Evolutionary conservation across 2,888 invertebrate genomes (phyloP).

Genomic region (Sepioteuthis lessoniana): DNA sequence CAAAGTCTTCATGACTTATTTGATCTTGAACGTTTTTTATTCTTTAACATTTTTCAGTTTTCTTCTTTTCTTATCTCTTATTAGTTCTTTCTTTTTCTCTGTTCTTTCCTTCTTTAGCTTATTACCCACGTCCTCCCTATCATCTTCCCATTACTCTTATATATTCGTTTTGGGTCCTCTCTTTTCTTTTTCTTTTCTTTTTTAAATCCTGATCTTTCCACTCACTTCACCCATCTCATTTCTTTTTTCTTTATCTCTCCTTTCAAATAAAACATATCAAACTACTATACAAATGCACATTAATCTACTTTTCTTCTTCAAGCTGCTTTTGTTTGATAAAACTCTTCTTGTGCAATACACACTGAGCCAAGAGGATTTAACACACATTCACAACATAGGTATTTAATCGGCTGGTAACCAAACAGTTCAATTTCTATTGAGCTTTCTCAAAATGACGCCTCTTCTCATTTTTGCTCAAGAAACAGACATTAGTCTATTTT

Average conservation of each 20-base stretch:
- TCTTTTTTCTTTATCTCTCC: background rate
- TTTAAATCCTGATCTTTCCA: background rate
- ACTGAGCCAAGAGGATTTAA: background rate
- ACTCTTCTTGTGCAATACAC: background rate
- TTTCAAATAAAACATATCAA: constrained; percentile 8
- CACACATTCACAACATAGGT: background rate
- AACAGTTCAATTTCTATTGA: background rate
- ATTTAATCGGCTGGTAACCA: background rate
- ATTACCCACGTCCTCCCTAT: background rate
- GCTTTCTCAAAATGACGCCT: background rate
- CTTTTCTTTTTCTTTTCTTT: too few relatives aligned
- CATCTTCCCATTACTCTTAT: background rate
- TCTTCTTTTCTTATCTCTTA: too few relatives aligned
- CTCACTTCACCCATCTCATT: background rate
- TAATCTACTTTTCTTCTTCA: background rate
- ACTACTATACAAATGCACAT: background rate
- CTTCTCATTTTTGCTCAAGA: background rate
- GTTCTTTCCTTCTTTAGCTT: background rate
- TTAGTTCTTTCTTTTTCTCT: background rate
- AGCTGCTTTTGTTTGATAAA: background rate
- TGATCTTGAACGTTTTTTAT: too few relatives aligned
- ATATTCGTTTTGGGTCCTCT: background rate
- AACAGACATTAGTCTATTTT: background rate
- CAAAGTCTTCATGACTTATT: too few relatives aligned
- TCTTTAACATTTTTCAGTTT: too few relatives aligned